Base-by-base conservation (phyloP, 2,888 invertebrate species). In the Altica lythri region DNA sequence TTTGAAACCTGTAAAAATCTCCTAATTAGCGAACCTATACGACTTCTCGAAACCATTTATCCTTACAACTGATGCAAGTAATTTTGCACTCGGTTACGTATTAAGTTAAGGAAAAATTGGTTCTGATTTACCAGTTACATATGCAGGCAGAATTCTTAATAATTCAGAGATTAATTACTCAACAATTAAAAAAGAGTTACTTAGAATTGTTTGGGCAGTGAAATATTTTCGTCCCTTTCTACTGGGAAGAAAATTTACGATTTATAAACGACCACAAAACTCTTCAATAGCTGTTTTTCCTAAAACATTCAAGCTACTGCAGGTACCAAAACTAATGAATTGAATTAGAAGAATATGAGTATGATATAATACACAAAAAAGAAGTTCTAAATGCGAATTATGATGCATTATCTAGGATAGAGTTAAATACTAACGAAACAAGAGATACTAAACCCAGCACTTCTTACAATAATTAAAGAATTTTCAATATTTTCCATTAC, bases 231-330 rank as follows among this genome's bases (percentile, higher is more conserved):
- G 66, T 37, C 63, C 65, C 2, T 70, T 70, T 50, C 27, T 71
- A 5, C 66, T 62, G 30, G 70, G 68, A 5, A 61, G 59, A 17
- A 63, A 67, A 47, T 76, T 77, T 25, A 66, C n/a, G 53, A 0
- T 73, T 77, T 0, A 65, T 71, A 2, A 76, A 74, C 0, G 76
- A 77, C 45, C 76, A 77, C 51, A 62, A 68, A 44, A 72, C 73
- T 1, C 46, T 76, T 2, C 63, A 60, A 2, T 76, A 72, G 70
- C 43, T 76, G 0, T 68, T 73, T 63, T 67, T 59, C 0, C 32
- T 74, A 0, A 75, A 75, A 61, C 72, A 75, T 5, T 74, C 73
- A 0, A 72, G 70, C 18, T 70, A n/a, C n/a, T n/a, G n/a, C n/a
- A n/a, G n/a, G n/a, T n/a, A n/a, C n/a, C n/a, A n/a, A n/a, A n/a